Conservation (phyloP, 1,140 invertebrate species). For the Microplitis demolitor region DNA sequence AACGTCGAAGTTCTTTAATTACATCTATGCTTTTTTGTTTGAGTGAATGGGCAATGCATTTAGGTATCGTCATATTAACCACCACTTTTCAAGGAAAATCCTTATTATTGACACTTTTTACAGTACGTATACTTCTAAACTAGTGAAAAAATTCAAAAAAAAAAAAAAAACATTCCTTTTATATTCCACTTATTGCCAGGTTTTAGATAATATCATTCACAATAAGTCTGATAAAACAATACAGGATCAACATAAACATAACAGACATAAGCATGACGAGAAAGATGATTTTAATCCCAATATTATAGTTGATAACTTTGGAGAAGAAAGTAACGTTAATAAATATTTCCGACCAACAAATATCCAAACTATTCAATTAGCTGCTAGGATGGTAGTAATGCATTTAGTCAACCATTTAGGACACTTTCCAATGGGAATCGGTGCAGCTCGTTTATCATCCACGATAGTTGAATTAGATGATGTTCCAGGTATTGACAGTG, state of each 20-base stretch:
- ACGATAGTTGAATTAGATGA: conserved; percentile 93
- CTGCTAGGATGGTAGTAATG: conserved; percentile 72
- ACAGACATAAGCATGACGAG: conserved; percentile 46
- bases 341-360: conserved; percentile 57
- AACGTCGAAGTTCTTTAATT: conserved; percentile 67
- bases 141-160: not conserved
- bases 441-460: conserved; percentile 81
- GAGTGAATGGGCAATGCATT: conserved; percentile 90
- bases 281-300: conserved; percentile 74
- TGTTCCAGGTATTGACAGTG: conserved; percentile 72
- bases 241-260: conserved; percentile 39
- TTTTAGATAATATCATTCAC: conserved; percentile 55
- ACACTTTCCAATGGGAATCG: conserved; percentile 89
- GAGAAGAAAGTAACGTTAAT: conserved; percentile 57
- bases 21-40: conserved; percentile 87
- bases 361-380: conserved; percentile 65
- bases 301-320: conserved; percentile 71
- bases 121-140: conserved; percentile 50
- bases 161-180: not conserved
- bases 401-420: conserved; percentile 87
- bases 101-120: conserved; percentile 68
- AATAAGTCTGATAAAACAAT: conserved; percentile 48
- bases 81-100: conserved; percentile 61
- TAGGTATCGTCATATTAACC: conserved; percentile 62
- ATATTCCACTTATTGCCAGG: conserved; percentile 36